phyloP scores from a whole-genome alignment of 2,797 vertebrate genomes.

The Ctenopoma kingsleyae region DNA sequence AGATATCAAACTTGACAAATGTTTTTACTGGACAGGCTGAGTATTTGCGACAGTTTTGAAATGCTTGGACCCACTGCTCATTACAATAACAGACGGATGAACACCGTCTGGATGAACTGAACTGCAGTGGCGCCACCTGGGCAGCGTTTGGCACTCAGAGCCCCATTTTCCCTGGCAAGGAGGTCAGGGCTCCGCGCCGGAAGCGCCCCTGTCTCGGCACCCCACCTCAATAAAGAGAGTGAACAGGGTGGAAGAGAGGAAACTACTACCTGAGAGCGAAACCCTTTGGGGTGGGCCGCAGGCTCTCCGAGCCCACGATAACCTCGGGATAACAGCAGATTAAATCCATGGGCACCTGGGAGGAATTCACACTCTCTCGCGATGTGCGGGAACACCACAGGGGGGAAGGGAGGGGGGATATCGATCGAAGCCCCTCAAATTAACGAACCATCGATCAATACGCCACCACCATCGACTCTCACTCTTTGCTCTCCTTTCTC shows the following conservation, averaged over 20 bases:
- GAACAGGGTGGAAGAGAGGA: slow-evolving; percentile 90
- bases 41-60: slow-evolving; percentile 55
- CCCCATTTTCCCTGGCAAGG: slow-evolving; percentile 70
- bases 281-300: slow-evolving; percentile 92
- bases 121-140: slow-evolving; percentile 75
- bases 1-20: neutral
- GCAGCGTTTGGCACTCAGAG: slow-evolving; percentile 77
- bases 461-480: slow-evolving; percentile 82
- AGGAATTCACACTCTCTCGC: slow-evolving; percentile 79
- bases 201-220: slow-evolving; percentile 79
- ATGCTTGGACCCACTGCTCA: slow-evolving; percentile 71
- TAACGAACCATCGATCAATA: slow-evolving; percentile 87
- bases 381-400: slow-evolving; percentile 81
- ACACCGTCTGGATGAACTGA: slow-evolving; percentile 76
- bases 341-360: slow-evolving; percentile 93
- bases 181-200: slow-evolving; percentile 75
- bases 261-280: slow-evolving; percentile 92
- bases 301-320: slow-evolving; percentile 86
- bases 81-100: slow-evolving; percentile 72
- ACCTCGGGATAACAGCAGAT: slow-evolving; percentile 91
- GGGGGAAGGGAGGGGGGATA: slow-evolving; percentile 74
- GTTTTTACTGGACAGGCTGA: neutral
- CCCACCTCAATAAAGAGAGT: slow-evolving; percentile 89
- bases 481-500: slow-evolving; percentile 83
- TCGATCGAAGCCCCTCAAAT: slow-evolving; percentile 86